Percentiles rank a stretch among this genome's conserved stretches.
phyloP scores from a whole-genome alignment of 2,113 vertebrate genomes.

The Callaeas wilsoni region DNA sequence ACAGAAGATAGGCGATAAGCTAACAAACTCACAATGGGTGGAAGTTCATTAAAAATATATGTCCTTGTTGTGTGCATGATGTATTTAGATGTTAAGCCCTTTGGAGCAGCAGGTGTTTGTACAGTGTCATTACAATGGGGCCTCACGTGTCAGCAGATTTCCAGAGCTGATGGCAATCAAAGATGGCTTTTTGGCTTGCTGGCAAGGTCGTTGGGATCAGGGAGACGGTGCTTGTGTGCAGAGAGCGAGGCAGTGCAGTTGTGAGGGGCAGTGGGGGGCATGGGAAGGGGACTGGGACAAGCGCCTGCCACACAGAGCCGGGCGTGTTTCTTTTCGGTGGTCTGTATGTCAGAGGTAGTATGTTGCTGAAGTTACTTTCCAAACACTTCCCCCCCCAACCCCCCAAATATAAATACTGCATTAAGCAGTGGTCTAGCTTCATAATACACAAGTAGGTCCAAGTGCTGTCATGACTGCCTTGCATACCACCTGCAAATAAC shows the following conservation, averaged over 20 bases:
- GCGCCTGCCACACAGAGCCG: fast-evolving
- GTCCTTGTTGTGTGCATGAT: background rate
- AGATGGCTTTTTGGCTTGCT: background rate
- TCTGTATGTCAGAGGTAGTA: slow-evolving; percentile 60
- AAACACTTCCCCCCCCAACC: fast-evolving
- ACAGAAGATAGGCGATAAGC: slow-evolving; percentile 29
- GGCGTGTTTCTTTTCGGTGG: background rate
- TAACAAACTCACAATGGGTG: slow-evolving; percentile 38
- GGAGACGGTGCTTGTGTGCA: background rate
- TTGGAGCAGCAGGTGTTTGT: slow-evolving; percentile 19
- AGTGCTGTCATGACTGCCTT: background rate
- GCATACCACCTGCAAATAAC: background rate
- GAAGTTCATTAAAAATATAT: slow-evolving; percentile 52
- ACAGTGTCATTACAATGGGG: background rate
- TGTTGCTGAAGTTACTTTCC: background rate
- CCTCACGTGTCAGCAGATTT: background rate
- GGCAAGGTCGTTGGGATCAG: background rate
- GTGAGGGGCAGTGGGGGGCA: background rate
- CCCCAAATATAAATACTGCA: background rate
- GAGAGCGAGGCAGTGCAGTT: background rate
- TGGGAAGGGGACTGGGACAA: background rate
- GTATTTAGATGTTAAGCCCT: background rate
- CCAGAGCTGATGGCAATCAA: background rate
- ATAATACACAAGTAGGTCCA: background rate
- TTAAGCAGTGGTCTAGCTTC: background rate